phyloP scores from a whole-genome alignment of 2,888 invertebrate genomes.

The Onthophagus sagittarius region DNA sequence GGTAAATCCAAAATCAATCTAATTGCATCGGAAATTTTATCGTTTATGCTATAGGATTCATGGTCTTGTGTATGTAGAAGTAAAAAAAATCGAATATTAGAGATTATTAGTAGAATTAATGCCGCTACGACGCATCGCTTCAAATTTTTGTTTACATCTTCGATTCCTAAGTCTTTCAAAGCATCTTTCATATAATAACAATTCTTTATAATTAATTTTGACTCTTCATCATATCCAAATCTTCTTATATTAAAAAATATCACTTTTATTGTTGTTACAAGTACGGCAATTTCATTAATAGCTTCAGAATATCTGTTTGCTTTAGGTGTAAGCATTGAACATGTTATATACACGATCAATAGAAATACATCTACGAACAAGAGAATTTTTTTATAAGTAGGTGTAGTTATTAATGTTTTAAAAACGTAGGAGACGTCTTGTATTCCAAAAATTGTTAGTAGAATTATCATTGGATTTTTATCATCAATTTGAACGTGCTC shows the following conservation, averaged over 20 bases:
- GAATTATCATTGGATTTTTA: not conserved
- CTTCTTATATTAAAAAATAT: not conserved
- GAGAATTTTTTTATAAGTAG: not conserved
- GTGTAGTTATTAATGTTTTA: not conserved
- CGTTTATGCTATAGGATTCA: not conserved
- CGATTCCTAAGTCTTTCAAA: not conserved
- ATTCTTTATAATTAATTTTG: not conserved
- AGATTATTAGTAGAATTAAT: not conserved
- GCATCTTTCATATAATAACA: not conserved
- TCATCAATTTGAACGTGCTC: too few species aligned
- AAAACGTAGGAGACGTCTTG: not conserved
- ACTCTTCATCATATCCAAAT: not conserved
- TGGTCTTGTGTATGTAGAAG: not conserved
- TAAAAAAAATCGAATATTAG: not conserved
- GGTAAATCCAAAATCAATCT: not conserved
- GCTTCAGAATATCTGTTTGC: not conserved
- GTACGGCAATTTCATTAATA: not conserved
- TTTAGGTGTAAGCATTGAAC: not conserved
- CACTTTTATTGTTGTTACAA: not conserved
- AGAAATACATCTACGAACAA: not conserved
- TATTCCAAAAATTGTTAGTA: not conserved
- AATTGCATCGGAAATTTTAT: not conserved
- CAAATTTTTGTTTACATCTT: not conserved
- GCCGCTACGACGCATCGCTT: not conserved
- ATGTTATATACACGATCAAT: not conserved